Conservation (phyloP, 2,888 invertebrate species). For the Meliscaeva auricollis region DNA sequence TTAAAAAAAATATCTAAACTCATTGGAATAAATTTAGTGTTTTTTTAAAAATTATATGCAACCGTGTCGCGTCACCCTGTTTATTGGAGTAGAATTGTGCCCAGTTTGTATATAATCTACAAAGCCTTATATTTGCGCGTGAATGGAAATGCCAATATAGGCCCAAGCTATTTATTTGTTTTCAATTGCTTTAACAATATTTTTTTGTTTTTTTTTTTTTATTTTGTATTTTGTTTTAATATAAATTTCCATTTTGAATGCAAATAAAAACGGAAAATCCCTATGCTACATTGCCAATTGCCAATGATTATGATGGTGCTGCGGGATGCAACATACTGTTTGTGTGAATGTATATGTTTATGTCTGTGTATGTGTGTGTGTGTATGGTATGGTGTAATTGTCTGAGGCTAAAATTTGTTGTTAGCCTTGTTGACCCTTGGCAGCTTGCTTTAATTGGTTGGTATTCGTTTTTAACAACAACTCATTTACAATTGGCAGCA, state of each 20-base stretch:
- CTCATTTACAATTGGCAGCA: conserved; percentile 62
- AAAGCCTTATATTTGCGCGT: conserved; percentile 64
- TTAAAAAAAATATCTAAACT: too few relatives aligned
- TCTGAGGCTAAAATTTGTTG: conserved; percentile 65
- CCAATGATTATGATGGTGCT: background rate
- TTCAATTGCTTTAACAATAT: conserved; percentile 73
- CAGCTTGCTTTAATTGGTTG: conserved; percentile 67
- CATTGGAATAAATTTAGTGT: too few relatives aligned
- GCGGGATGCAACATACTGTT: background rate
- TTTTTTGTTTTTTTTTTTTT: conserved; percentile 17
- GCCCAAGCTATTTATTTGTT: conserved; percentile 72
- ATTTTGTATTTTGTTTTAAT: conserved; percentile 11
- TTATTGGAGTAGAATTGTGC: background rate
- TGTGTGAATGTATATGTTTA: background rate
- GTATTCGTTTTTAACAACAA: conserved; percentile 44
- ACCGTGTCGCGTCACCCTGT: conserved; percentile 12
- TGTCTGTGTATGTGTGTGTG: background rate
- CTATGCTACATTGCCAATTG: conserved; percentile 27
- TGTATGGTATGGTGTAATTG: conserved; percentile 51
- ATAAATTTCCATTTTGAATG: conserved; percentile 41
- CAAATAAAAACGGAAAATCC: conserved; percentile 52
- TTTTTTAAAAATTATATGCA: too few relatives aligned
- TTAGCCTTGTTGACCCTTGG: conserved; percentile 69
- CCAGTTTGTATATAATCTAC: background rate
- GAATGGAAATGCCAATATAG: conserved; percentile 71